A percentile compares a stretch with the other conserved stretches of the same genome.
phyloP scores from a whole-genome alignment of 1,140 invertebrate species.

The Drosophila littoralis region DNA sequence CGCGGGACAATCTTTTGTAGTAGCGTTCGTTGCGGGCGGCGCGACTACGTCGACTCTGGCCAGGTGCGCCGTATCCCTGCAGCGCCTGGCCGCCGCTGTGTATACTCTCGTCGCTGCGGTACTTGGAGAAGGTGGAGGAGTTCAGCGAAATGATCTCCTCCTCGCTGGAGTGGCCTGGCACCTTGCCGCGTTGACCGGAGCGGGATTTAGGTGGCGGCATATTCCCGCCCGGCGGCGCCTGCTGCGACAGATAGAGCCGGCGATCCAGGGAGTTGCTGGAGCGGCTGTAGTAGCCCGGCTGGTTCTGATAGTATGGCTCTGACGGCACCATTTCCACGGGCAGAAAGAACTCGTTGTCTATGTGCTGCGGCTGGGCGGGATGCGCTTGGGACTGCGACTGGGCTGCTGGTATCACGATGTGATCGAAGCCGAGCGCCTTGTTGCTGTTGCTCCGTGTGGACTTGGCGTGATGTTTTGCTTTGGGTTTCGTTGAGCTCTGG shows the following conservation, averaged over 20 bases:
- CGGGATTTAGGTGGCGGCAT: slow-evolving; percentile 41
- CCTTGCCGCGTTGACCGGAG: slow-evolving; percentile 81
- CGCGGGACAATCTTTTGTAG: slow-evolving; percentile 89
- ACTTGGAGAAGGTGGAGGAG: slow-evolving; percentile 87
- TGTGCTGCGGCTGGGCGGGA: slow-evolving; percentile 29
- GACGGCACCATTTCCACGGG: slow-evolving; percentile 85
- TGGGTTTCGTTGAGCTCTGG: slow-evolving; percentile 53
- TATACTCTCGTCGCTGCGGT: slow-evolving; percentile 88
- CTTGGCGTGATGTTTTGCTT: slow-evolving; percentile 84
- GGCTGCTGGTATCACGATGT: slow-evolving; percentile 83
- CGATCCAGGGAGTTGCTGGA: slow-evolving; percentile 82
- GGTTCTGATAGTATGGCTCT: slow-evolving; percentile 79
- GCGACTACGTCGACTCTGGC: slow-evolving; percentile 85
- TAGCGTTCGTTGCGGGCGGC: slow-evolving; percentile 91
- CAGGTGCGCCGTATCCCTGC: slow-evolving; percentile 67
- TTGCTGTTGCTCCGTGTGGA: slow-evolving; percentile 72
- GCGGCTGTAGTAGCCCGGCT: slow-evolving; percentile 83
- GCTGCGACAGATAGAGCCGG: slow-evolving; percentile 62
- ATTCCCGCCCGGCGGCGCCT: slow-evolving; percentile 1
- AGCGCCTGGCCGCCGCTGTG: slow-evolving; percentile 86
- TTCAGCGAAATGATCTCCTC: slow-evolving; percentile 88
- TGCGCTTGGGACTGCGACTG: slow-evolving; percentile 46
- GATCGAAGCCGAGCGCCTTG: slow-evolving; percentile 85
- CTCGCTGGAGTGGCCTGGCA: slow-evolving; percentile 88
- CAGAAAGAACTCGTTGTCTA: slow-evolving; percentile 86